Conservation (phyloP, 2,113 vertebrate species). For the Nyctibius bracteatus region DNA sequence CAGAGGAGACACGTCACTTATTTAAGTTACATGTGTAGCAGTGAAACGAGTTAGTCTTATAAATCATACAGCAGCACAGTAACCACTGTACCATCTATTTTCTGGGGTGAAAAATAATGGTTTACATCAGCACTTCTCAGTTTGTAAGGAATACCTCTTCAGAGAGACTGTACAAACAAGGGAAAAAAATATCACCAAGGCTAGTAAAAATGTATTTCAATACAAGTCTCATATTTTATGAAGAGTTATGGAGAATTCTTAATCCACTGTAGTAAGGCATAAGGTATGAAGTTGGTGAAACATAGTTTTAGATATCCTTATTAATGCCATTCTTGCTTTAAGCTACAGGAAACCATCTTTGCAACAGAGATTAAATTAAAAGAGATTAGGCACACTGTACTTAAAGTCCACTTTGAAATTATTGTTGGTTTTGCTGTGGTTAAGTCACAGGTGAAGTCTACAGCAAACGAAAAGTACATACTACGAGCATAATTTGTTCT, state of each 20-base stretch:
- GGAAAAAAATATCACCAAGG: accelerated
- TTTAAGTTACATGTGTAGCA: not conserved
- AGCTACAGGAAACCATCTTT: not conserved
- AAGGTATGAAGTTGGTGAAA: not conserved
- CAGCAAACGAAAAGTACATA: not conserved
- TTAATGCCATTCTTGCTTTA: not conserved
- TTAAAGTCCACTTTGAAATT: not conserved
- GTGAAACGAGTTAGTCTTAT: not conserved
- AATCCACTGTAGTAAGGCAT: not conserved
- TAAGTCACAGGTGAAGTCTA: not conserved
- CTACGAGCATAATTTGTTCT: not conserved
- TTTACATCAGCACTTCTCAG: not conserved
- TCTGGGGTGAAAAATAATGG: not conserved
- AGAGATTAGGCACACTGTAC: not conserved
- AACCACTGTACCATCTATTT: not conserved
- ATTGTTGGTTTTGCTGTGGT: not conserved
- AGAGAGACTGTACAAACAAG: not conserved
- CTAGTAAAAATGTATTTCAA: not conserved
- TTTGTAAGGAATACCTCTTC: not conserved
- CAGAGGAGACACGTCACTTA: not conserved
- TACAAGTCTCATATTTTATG: not conserved
- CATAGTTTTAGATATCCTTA: not conserved
- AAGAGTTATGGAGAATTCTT: not conserved
- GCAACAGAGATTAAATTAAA: not conserved
- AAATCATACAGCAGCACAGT: not conserved